These are phyloP conservation scores for Catharus bicknelli DNA, from an alignment of 2,113 vertebrate genomes.

Conservation along the genomic window DNA sequence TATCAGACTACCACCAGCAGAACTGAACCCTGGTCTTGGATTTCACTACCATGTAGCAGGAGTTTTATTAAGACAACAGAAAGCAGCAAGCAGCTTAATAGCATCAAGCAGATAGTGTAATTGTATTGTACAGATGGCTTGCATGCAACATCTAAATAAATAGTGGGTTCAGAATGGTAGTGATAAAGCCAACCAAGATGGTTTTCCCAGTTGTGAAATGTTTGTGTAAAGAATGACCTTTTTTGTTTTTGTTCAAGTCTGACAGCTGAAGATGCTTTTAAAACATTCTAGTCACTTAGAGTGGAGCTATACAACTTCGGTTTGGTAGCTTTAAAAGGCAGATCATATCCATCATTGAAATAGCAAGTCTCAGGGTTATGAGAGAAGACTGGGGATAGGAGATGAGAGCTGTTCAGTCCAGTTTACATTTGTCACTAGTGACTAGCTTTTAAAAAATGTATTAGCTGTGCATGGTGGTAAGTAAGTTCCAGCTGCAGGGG, in stretches of 20 bases:
- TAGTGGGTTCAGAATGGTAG: constrained; percentile 65
- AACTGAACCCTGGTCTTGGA: constrained; percentile 11
- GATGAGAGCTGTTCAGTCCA: constrained; percentile 73
- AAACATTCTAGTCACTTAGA: constrained; percentile 77
- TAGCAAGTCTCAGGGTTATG: constrained; percentile 69
- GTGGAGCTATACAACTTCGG: constrained; percentile 59
- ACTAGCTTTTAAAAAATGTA: constrained; percentile 95
- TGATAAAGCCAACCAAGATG: constrained; percentile 71
- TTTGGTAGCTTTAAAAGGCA: constrained; percentile 74
- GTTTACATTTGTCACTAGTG: constrained; percentile 91
- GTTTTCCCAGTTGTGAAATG: constrained; percentile 76
- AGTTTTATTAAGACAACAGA: constrained; percentile 64
- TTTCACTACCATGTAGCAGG: constrained; percentile 51
- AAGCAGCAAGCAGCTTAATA: constrained; percentile 67
- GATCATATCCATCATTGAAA: constrained; percentile 77
- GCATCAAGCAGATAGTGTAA: constrained; percentile 56
- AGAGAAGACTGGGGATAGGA: constrained; percentile 68
- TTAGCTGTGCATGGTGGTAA: constrained; percentile 87
- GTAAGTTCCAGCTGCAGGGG: constrained; percentile 95
- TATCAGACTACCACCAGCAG: constrained; percentile 16
- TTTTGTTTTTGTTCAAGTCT: constrained; percentile 75
- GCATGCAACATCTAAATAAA: constrained; percentile 76
- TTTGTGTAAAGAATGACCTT: constrained; percentile 78
- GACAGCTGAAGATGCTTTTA: constrained; percentile 82
- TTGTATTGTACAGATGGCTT: constrained; percentile 65